Evolutionary conservation across 1,140 invertebrate species (phyloP).

Genomic region (Caenorhabditis elegans): WBcel235 BX284603.4:1560501-1561000

Average conservation of each 20-base stretch:
- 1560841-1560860: too few species aligned
- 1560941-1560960: not conserved
- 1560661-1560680: not conserved
- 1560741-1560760: not conserved
- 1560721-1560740: too few species aligned
- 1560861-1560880: not conserved
- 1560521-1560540: constrained; percentile 18
- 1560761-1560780: too few species aligned
- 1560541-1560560: too few species aligned
- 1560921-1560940: not conserved
- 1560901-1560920: too few species aligned
- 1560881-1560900: not conserved
- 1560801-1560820: too few species aligned
- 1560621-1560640: not conserved
- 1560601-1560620: not conserved
- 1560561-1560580: not conserved
- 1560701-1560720: not conserved
- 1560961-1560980: too few species aligned
- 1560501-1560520: not conserved
- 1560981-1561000: not conserved
- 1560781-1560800: not conserved
- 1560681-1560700: not conserved
- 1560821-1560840: not conserved
- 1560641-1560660: not conserved
- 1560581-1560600: not conserved